Evolutionary conservation across 2,888 invertebrate species (phyloP).

Genomic region (Azorinus chamasolen): DNA sequence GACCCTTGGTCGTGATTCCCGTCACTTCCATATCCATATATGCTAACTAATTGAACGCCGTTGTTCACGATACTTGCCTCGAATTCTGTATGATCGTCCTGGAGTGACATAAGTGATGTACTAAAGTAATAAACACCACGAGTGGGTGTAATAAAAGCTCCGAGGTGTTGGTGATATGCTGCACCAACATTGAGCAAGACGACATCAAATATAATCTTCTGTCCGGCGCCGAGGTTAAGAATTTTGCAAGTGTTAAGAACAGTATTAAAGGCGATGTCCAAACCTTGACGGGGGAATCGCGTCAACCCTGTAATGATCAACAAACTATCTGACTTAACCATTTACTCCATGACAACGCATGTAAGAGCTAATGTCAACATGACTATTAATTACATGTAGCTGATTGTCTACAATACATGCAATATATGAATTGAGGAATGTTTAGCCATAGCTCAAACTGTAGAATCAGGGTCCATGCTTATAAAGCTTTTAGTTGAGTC

Average conservation of each 20-base stretch:
- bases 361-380: no score
- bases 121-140: conserved; percentile 12
- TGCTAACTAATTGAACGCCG: conserved; percentile 1
- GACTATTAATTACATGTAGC: no score
- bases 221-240: background rate
- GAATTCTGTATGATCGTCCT: conserved; percentile 2
- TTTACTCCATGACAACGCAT: no score
- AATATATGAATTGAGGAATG: no score
- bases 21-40: conserved; percentile 1
- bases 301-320: no score
- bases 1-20: conserved; percentile 20
- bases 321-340: no score
- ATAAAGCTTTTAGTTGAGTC: no score
- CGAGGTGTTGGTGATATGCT: conserved; percentile 14
- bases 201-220: conserved; percentile 5
- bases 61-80: conserved; percentile 8
- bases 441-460: no score
- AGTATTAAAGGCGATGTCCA: conserved; percentile 5
- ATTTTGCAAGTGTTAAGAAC: background rate
- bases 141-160: conserved; percentile 15
- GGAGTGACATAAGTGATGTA: conserved; percentile 9
- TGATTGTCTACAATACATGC: no score
- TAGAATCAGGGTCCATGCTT: no score
- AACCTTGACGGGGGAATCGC: no score
- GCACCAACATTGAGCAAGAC: conserved; percentile 11